A percentile compares a stretch with the other conserved stretches of the same genome.
These are phyloP conservation scores for Boleophthalmus pectinirostris DNA, from an alignment of 2,113 vertebrate genomes.

Conservation along the genomic window DNA sequence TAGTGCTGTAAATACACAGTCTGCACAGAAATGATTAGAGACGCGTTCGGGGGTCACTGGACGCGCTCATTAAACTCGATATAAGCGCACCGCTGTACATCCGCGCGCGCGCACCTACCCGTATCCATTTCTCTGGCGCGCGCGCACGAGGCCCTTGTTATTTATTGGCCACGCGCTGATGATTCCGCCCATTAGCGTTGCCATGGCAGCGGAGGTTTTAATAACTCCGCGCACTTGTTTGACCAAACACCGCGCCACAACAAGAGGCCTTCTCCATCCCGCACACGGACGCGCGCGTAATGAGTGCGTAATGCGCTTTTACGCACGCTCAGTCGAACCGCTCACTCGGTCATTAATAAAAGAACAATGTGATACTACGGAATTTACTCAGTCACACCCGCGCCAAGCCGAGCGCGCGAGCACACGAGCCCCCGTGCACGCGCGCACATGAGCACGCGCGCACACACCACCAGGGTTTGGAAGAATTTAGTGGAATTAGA, in stretches of 20 bases:
- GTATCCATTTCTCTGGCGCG: not conserved
- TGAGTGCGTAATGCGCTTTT: not conserved
- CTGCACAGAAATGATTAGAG: not conserved
- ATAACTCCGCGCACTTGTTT: not conserved
- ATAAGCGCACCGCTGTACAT: not conserved
- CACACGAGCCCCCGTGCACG: too few relatives aligned
- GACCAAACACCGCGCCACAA: conserved; percentile 3
- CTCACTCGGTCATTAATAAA: not conserved
- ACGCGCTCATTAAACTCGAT: not conserved
- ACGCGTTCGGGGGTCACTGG: not conserved
- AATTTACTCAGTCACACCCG: not conserved
- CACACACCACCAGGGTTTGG: too few relatives aligned
- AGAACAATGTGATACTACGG: not conserved
- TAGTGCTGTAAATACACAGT: not conserved
- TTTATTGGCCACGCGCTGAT: not conserved
- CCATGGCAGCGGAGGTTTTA: not conserved
- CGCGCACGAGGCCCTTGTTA: not conserved
- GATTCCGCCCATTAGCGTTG: not conserved
- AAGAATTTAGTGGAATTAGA: too few relatives aligned
- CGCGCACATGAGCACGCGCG: too few relatives aligned
- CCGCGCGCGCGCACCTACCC: not conserved
- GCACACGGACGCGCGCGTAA: not conserved
- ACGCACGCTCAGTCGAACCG: not conserved
- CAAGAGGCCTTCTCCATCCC: not conserved
- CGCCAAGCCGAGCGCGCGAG: too few relatives aligned